phyloP scores from a whole-genome alignment of 2,113 vertebrate genomes.

The Cephalopholis sonnerati region DNA sequence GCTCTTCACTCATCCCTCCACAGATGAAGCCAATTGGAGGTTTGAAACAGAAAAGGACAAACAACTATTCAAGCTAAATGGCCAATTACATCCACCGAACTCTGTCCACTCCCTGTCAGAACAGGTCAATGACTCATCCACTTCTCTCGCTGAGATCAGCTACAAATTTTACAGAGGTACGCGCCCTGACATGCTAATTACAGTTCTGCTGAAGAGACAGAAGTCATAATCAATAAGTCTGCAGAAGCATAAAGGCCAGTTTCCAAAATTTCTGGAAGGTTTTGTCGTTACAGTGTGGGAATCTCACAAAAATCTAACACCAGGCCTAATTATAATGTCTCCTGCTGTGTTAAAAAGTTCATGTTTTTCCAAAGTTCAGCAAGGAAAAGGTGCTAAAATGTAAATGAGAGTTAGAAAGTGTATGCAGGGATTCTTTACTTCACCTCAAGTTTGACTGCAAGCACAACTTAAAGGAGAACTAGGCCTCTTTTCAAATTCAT shows the following conservation, averaged over 20 bases:
- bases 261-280: background rate
- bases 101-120: background rate
- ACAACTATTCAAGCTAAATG: conserved; percentile 6
- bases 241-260: background rate
- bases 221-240: background rate
- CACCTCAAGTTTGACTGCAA: background rate
- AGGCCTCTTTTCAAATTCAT: no score
- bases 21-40: background rate
- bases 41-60: background rate
- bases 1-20: conserved; percentile 1
- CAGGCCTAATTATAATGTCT: conserved; percentile 18
- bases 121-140: background rate
- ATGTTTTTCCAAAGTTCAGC: background rate
- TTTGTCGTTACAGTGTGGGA: background rate
- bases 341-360: background rate
- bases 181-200: background rate
- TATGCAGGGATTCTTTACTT: conserved; percentile 1
- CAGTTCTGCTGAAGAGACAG: background rate
- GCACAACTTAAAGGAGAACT: background rate
- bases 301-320: background rate
- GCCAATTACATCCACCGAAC: background rate
- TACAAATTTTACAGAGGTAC: background rate
- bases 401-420: background rate
- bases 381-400: background rate
- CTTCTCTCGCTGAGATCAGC: background rate